Evolutionary conservation across 2,113 vertebrate species (phyloP), one percentile per base, ranked within the genome.

Genomic region (Hemiscyllium ocellatum): DNA sequence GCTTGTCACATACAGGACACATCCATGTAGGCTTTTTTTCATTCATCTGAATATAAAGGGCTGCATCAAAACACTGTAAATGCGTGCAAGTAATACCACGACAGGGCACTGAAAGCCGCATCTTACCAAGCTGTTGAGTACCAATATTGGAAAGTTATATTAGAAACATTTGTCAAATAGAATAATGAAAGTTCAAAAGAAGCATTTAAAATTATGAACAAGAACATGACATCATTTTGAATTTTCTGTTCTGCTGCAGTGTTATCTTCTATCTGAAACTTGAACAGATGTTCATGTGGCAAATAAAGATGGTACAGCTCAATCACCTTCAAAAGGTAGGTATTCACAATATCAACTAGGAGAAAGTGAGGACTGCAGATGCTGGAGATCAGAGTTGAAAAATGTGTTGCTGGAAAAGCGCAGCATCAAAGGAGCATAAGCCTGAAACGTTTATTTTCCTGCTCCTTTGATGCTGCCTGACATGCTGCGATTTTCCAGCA

Each of bases 41-140:
- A 0, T 99, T 99, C 99, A 99, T 99, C 97, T 99, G 99, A 96
- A 99, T 98, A 97, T 99, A 99, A 97, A 99, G 99, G 96, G 99
- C 99, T 0, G 99, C 99, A 17, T 99, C 99, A 96, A 99, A 99
- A 98, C 99, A 99, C 97, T 99, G 99, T 96, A 99, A 98, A 96
- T 99, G 99, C 0, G 99, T 99, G 0, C 99, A 99, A 91, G 98
- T 99, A 97, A 99, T 97, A 0, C 99, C 99, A 70, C 99, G 98
- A 97, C 99, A 99, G 0, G 99, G 99, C 37, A 99, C 99, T 0
- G 98, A 98, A 22, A 99, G 97, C 2, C 99, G 98, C 99, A 99
- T 99, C 98, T 99, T 99, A 96, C 99, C 99, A 97, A 99, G 97
- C 99, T 99, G 98, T 0, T 33, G 96, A 78, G 37, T 83, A 70